Base-by-base conservation (phyloP, 2,113 vertebrate genomes). In the Ornithorhynchus anatinus region DNA sequence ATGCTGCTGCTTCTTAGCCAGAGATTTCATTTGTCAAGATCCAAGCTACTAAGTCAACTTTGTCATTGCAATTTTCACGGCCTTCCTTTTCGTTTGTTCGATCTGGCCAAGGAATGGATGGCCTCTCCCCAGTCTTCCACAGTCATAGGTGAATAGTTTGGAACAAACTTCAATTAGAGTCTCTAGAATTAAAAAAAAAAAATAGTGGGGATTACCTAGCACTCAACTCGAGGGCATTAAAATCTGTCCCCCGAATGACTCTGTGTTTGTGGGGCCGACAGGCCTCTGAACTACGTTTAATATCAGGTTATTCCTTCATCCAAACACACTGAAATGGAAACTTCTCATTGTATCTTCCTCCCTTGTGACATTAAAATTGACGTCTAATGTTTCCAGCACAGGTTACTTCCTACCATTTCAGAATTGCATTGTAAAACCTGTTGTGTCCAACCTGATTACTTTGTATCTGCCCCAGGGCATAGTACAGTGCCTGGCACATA, bases 81-180 rank as follows among this genome's bases (percentile, higher is more conserved):
- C 65, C 76, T 85, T 89, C 91, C 85, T 78, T 88, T 89, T 77
- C 69, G 85, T 92, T 93, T 93, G 89, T 94, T 93, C 83, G 87
- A 2, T 89, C 65, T 89, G 89, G 89, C 87, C 86, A 77, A 83
- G 85, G 89, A 91, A 91, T 92, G 86, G 92, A 91, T 92, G 86
- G 92, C 91, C 91, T 89, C 88, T 91, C 82, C 80, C 77, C 79
- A 76, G 83, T 91, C 81, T 85, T 85, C 86, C n/a, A n/a, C n/a
- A 88, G 81, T 90, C 89, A 85, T 89, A 92, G 90, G 89, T 87
- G 92, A 93, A 93, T 91, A 91, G 89, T 83, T 87, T 92, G 85
- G 86, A 93, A 91, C 90, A 91, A 91, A 92, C 89, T 87, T 90
- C 85, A 89, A 88, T 89, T 88, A 87, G 72, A 88, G 76, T 77